A percentile compares a stretch with the other conserved stretches of the same genome.
These are phyloP conservation scores for Odontocolon sp. DNA, from an alignment of 2,888 invertebrate genomes.

Conservation along the genomic window DNA sequence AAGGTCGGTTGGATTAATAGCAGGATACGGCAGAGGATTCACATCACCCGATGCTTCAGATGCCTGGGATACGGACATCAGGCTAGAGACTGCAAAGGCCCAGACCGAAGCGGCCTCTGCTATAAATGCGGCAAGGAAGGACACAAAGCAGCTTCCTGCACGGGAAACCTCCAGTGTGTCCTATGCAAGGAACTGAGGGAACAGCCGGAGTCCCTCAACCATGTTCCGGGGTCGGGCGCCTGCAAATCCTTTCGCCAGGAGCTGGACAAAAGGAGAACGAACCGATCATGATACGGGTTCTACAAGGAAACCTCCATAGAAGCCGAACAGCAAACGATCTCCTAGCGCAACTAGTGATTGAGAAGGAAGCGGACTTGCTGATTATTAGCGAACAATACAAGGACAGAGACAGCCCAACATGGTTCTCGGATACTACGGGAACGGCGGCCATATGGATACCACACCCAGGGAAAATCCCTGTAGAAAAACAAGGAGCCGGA, in stretches of 20 bases:
- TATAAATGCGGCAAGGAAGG: conserved; percentile 60
- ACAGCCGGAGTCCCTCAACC: background rate
- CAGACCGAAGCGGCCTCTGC: conserved; percentile 59
- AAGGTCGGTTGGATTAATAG: conserved; percentile 36
- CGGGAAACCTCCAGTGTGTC: conserved; percentile 42
- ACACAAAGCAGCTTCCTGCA: conserved; percentile 56
- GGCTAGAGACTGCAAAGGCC: conserved; percentile 33
- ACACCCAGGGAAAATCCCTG: background rate
- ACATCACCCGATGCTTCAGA: conserved; percentile 47
- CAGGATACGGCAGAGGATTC: conserved; percentile 17
- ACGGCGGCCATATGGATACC: conserved; percentile 54
- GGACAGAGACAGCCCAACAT: background rate
- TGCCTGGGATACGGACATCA: conserved; percentile 51
- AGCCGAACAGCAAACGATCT: conserved; percentile 56
- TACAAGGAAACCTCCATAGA: conserved; percentile 62
- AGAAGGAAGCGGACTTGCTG: conserved; percentile 16
- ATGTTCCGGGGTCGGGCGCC: conserved; percentile 43
- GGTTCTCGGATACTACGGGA: conserved; percentile 36
- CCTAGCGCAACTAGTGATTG: conserved; percentile 31
- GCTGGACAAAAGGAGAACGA: conserved; percentile 26
- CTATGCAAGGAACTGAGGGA: conserved; percentile 47
- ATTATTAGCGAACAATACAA: conserved; percentile 23
- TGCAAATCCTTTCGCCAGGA: conserved; percentile 46
- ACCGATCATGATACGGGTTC: conserved; percentile 17
- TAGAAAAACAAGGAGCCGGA: conserved; percentile 5